Conservation (phyloP, 1,140 invertebrate species). For the Habropoda laboriosa region DNA sequence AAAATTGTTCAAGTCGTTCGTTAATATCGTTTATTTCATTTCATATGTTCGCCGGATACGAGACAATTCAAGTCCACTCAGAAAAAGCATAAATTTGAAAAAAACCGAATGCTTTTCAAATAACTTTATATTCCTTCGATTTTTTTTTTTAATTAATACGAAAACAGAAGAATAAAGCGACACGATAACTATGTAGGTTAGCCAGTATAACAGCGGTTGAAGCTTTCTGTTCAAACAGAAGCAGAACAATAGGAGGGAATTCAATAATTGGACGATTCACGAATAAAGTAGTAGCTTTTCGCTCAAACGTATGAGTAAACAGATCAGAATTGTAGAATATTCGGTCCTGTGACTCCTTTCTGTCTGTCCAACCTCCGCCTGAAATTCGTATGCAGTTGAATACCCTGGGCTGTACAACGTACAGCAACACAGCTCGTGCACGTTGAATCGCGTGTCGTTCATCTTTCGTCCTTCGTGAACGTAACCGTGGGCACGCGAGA, state of each 20-base stretch:
- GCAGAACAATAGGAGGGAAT: neutral
- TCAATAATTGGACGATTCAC: neutral
- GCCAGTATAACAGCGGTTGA: neutral
- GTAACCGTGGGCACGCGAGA: slow-evolving; percentile 36
- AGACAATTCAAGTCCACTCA: too few relatives aligned
- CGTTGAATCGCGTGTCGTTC: slow-evolving; percentile 23
- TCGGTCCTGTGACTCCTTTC: neutral
- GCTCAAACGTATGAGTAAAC: neutral
- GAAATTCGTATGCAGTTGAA: slow-evolving; percentile 14
- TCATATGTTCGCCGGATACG: too few relatives aligned
- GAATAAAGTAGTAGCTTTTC: neutral
- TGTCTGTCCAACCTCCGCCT: neutral
- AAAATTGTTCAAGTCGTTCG: too few relatives aligned
- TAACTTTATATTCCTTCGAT: too few relatives aligned
- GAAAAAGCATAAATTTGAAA: too few relatives aligned
- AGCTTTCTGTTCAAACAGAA: neutral
- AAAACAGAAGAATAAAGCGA: neutral
- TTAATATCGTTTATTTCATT: too few relatives aligned
- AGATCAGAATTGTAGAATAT: neutral
- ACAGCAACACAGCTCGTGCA: slow-evolving; percentile 2
- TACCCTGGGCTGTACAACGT: slow-evolving; percentile 5
- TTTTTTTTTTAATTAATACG: neutral
- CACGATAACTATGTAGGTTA: neutral
- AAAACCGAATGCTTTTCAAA: too few relatives aligned
- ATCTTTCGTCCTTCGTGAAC: slow-evolving; percentile 14